Evolutionary conservation across 2,888 invertebrate species (phyloP).

Genomic region (Adelphocoris suturalis): DNA sequence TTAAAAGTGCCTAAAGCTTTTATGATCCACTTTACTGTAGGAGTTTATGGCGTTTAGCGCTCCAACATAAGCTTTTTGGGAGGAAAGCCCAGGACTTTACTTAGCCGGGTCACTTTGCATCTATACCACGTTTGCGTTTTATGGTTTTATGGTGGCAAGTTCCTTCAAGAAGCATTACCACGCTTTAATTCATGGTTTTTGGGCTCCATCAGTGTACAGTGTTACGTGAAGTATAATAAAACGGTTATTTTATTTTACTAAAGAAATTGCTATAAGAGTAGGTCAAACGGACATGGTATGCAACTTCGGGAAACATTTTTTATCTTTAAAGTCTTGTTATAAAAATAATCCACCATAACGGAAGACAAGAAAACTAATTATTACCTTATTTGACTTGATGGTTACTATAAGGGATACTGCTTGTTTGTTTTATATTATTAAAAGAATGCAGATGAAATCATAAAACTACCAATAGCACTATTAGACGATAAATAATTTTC

Average conservation of each 20-base stretch:
- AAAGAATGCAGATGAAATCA: too few relatives aligned
- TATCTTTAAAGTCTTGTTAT: too few relatives aligned
- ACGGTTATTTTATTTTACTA: neutral
- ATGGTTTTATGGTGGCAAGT: slow-evolving; percentile 1
- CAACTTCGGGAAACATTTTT: too few relatives aligned
- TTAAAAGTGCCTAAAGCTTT: slow-evolving; percentile 31
- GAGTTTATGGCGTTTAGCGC: slow-evolving; percentile 8
- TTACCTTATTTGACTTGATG: too few relatives aligned
- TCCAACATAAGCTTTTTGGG: neutral
- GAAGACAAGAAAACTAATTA: too few relatives aligned
- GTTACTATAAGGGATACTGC: too few relatives aligned
- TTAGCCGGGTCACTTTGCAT: slow-evolving; percentile 24
- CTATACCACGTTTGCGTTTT: neutral
- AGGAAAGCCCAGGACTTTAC: neutral
- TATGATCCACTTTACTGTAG: slow-evolving; percentile 37
- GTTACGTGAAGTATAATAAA: neutral
- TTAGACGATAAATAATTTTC: too few relatives aligned
- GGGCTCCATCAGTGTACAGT: neutral
- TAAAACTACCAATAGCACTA: too few relatives aligned
- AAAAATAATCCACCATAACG: too few relatives aligned
- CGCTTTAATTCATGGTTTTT: neutral
- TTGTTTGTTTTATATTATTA: too few relatives aligned
- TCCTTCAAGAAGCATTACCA: neutral
- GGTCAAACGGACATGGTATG: too few relatives aligned
- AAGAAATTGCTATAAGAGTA: neutral